These are phyloP conservation scores for Anas capensis DNA, from an alignment of 2,797 vertebrate species.

Conservation along the genomic window DNA sequence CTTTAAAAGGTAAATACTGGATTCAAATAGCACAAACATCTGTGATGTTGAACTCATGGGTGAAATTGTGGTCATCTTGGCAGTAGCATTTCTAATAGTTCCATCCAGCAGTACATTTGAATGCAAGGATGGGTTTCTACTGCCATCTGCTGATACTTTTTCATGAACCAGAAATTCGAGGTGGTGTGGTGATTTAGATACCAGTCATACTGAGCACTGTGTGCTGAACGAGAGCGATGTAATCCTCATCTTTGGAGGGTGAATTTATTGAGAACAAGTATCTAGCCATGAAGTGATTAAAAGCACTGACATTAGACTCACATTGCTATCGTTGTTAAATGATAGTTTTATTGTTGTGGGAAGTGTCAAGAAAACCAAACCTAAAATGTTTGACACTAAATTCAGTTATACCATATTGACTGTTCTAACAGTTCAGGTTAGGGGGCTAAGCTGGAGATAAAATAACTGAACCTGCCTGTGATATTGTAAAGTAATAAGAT, in stretches of 20 bases:
- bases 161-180: not conserved
- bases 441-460: not conserved
- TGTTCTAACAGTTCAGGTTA: not conserved
- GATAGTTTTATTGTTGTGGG: not conserved
- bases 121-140: not conserved
- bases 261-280: not conserved
- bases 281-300: not conserved
- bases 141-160: constrained; percentile 42
- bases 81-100: not conserved
- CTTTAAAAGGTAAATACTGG: not conserved
- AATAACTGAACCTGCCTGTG: not conserved
- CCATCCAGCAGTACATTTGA: not conserved
- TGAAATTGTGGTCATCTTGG: not conserved
- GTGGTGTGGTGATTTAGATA: not conserved
- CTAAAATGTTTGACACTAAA: not conserved
- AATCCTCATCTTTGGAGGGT: not conserved
- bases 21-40: not conserved
- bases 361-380: not conserved
- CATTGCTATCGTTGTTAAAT: not conserved
- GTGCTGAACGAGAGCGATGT: not conserved
- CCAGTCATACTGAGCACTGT: not conserved
- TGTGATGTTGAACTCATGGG: not conserved
- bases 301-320: not conserved
- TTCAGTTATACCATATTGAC: not conserved
- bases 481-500: not conserved